These are phyloP conservation scores for Temnothorax nylanderi DNA, from an alignment of 1,140 invertebrate genomes.

Conservation along the genomic window DNA sequence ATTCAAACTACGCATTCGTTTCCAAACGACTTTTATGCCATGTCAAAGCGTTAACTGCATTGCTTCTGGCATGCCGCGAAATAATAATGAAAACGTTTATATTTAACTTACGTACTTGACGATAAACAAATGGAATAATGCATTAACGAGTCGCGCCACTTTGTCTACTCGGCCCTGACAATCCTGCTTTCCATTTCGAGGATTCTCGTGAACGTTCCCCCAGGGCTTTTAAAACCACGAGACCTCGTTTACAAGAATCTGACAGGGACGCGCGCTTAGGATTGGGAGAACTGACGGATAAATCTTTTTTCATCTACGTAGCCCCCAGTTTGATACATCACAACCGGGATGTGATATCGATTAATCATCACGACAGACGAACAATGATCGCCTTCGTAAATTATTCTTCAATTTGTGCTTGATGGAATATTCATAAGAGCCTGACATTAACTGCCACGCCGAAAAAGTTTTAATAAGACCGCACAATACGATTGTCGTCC, in stretches of 20 bases:
- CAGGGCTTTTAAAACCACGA: not conserved
- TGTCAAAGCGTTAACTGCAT: not conserved
- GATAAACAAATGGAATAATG: not conserved
- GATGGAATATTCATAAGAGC: constrained; percentile 18
- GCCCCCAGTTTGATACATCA: not conserved
- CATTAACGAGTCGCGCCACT: not conserved
- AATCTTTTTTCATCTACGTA: not conserved
- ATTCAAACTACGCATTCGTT: constrained; percentile 8
- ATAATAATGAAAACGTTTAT: not conserved
- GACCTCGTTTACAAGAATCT: not conserved
- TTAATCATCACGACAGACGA: constrained; percentile 22
- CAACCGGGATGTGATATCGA: not conserved
- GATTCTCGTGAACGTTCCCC: not conserved
- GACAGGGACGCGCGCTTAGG: not conserved
- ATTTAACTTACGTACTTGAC: not conserved
- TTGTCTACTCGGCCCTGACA: not conserved
- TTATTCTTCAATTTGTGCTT: not conserved
- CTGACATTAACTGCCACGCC: not conserved
- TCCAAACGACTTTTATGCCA: not conserved
- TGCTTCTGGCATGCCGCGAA: not conserved
- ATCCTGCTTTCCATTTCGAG: not conserved
- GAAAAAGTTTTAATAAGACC: not conserved
- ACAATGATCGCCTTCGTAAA: constrained; percentile 15
- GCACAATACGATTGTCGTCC: not conserved
- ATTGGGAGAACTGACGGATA: not conserved